A percentile compares a stretch with the other conserved stretches of the same genome.
phyloP scores from a whole-genome alignment of 2,797 vertebrate species.

The Rousettus madagascariensis region DNA sequence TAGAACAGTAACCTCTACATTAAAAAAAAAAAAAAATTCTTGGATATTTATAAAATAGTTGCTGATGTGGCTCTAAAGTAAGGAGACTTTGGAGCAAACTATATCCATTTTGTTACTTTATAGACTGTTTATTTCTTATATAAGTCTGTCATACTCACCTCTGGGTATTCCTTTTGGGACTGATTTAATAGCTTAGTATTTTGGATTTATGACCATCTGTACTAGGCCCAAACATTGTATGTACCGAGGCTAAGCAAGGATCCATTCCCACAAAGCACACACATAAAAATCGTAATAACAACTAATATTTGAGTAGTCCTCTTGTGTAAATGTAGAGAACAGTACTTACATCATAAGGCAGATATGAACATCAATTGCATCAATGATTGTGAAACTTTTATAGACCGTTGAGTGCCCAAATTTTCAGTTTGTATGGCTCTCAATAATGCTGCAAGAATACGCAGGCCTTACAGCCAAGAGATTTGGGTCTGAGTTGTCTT shows the following conservation, averaged over 20 bases:
- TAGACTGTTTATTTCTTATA: background rate
- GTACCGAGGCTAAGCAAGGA: background rate
- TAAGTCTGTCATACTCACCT: background rate
- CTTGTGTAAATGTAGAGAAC: background rate
- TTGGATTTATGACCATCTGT: background rate
- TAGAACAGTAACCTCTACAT: background rate
- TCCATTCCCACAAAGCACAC: background rate
- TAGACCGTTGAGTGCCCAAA: background rate
- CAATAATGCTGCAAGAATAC: background rate
- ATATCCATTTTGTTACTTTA: background rate
- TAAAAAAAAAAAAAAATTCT: background rate
- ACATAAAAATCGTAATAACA: background rate
- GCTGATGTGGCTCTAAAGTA: background rate
- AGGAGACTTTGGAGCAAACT: background rate
- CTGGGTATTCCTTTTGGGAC: background rate
- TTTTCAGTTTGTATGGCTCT: background rate
- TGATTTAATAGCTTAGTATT: slow-evolving; percentile 13
- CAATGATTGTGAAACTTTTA: background rate
- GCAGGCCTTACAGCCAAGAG: background rate
- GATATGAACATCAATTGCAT: background rate
- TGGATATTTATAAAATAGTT: background rate
- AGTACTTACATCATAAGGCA: background rate
- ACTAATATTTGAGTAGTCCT: background rate
- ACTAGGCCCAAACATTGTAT: background rate
- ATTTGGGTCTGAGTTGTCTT: background rate